Base-by-base conservation (phyloP, 2,888 invertebrate genomes). In the Carpatolechia fugitivella region DNA sequence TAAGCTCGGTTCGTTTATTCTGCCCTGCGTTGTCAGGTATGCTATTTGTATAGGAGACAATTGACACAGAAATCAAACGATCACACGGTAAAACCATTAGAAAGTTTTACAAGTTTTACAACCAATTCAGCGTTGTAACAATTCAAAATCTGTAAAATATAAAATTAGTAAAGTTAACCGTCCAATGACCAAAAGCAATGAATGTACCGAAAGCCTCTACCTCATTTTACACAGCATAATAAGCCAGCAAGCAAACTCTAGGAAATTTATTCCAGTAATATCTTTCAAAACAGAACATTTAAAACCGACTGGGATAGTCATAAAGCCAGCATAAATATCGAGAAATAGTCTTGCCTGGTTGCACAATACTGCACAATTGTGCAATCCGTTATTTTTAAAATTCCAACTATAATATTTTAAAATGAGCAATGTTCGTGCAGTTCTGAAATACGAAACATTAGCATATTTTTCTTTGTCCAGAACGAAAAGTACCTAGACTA, bases 251-350 rank as follows among this genome's bases (percentile, higher is more conserved):
- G 13, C 29, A 44, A 44, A 44, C 29, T 20, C 44, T 29, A 20
- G 11, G 10, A 44, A 44, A 44, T 44, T 44, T 44, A 44, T 44
- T 29, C 44, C 24, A 24, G 44, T 44, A 44, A 29, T 44, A 44
- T 29, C 44, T 44, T 44, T 44, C 44, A 29, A 44, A 44, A 44
- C 44, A 44, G 44, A 44, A 20, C 16, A 44, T 44, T 44, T 44
- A 29, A 29, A 13, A 44, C 29, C 44, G 10, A 44, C 44, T 29
- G 24, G 44, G 44, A 29, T 44, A 29, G 44, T 29, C 24, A 44
- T 44, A 44, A 44, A 44, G 44, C 44, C 20, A 44, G 20, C 44
- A 44, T 44, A 44, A 44, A 44, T 44, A 44, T 44, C 44, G 44
- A 44, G 44, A 6, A 44, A 44, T 44, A 44, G 44, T 44, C 44